These are phyloP conservation scores for Passerculus sandwichensis DNA, from an alignment of 2,797 vertebrate genomes.

Conservation along the genomic window DNA sequence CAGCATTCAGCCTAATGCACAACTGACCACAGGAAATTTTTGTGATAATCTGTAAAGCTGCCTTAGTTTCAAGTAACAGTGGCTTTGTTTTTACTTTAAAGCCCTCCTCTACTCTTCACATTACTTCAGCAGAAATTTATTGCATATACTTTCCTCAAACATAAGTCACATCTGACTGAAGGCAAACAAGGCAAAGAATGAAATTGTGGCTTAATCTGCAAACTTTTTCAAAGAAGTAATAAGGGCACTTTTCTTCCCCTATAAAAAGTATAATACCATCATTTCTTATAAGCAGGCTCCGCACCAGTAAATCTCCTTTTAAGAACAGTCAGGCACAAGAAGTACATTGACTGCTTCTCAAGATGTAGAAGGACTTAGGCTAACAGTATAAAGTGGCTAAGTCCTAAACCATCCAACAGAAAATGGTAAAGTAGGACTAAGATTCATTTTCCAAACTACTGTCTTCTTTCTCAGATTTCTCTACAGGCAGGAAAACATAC, in stretches of 20 bases:
- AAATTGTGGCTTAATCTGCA: not conserved
- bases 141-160: not conserved
- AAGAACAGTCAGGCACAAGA: not conserved
- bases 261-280: not conserved
- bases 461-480: not conserved
- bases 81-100: constrained; percentile 35
- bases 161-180: not conserved
- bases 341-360: not conserved
- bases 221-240: not conserved
- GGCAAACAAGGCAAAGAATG: not conserved
- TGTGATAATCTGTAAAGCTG: constrained; percentile 24
- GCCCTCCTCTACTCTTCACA: not conserved
- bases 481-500: not conserved
- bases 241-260: not conserved
- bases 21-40: constrained; percentile 19
- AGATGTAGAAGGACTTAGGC: not conserved
- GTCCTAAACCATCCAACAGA: not conserved
- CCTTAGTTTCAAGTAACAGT: not conserved
- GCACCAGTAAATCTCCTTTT: not conserved
- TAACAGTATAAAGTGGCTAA: not conserved
- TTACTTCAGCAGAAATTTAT: constrained; percentile 35
- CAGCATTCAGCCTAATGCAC: not conserved
- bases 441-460: not conserved
- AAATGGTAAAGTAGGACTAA: not conserved
- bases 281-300: not conserved